A percentile compares a stretch with the other conserved stretches of the same genome.
Conservation (phyloP, 2,113 vertebrate species). For the Plotosus lineatus region DNA sequence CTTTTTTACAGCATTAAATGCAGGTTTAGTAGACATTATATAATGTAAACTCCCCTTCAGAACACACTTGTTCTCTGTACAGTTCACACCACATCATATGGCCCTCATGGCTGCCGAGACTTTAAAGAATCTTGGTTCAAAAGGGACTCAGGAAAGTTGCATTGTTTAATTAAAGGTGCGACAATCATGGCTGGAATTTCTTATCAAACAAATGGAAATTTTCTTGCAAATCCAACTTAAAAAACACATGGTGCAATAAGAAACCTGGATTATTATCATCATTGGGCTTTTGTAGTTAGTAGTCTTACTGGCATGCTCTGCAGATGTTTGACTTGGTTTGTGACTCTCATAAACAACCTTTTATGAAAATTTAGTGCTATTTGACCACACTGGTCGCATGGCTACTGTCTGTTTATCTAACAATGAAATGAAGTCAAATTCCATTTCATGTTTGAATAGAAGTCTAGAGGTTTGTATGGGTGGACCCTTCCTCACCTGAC, state of each 20-base stretch:
- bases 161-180: conserved; percentile 47
- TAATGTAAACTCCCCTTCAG: neutral
- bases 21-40: neutral
- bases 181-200: conserved; percentile 32
- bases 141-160: conserved; percentile 50
- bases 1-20: neutral
- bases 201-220: conserved; percentile 28
- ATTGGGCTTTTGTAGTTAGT: neutral
- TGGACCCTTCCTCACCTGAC: conserved; percentile 58
- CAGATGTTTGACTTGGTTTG: conserved; percentile 14
- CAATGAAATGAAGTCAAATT: conserved; percentile 12
- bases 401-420: neutral
- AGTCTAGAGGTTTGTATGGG: conserved; percentile 22
- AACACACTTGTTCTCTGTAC: neutral
- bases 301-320: conserved; percentile 3
- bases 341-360: conserved; percentile 2
- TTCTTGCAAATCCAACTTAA: neutral
- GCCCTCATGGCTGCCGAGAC: conserved; percentile 57
- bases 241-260: neutral
- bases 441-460: conserved; percentile 15
- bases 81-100: conserved; percentile 36
- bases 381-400: neutral
- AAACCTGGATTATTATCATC: neutral
- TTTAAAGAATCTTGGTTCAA: conserved; percentile 55
- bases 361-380: conserved; percentile 5